A percentile compares a stretch with the other conserved stretches of the same genome.
These are phyloP conservation scores for Aelia acuminata DNA, from an alignment of 2,888 invertebrate species.

Conservation along the genomic window DNA sequence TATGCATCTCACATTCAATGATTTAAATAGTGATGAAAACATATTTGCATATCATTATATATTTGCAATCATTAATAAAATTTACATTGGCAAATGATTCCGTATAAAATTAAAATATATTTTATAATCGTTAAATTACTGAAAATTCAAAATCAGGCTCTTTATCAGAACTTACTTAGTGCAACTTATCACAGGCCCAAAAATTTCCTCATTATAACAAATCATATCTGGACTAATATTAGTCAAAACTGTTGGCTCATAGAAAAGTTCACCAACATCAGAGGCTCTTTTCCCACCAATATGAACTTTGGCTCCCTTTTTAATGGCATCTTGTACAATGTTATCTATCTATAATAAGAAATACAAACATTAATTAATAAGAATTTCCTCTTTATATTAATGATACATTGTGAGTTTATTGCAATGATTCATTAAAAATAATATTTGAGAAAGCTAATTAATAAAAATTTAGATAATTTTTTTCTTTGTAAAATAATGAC, in stretches of 20 bases:
- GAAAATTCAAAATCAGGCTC: background rate
- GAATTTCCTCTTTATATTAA: background rate
- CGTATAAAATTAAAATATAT: background rate
- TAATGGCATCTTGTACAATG: constrained; percentile 88
- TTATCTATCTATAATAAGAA: constrained; percentile 72
- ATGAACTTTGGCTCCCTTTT: constrained; percentile 85
- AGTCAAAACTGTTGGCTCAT: constrained; percentile 89
- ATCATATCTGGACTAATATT: constrained; percentile 85
- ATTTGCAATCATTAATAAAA: too few relatives aligned
- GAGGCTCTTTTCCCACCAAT: constrained; percentile 81
- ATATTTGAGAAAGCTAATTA: too few relatives aligned
- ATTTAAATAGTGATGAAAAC: too few relatives aligned
- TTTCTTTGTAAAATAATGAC: too few relatives aligned
- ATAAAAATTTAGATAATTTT: too few relatives aligned
- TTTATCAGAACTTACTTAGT: constrained; percentile 73
- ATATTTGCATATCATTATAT: too few relatives aligned
- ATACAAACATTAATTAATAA: background rate
- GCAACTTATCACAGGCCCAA: constrained; percentile 93
- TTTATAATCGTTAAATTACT: background rate
- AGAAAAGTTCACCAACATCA: constrained; percentile 83
- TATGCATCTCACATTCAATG: too few relatives aligned
- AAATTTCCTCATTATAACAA: constrained; percentile 90
- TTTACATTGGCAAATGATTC: background rate
- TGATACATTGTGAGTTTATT: too few relatives aligned
- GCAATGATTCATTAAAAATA: too few relatives aligned